These are phyloP conservation scores for Mergus octosetaceus DNA, from an alignment of 2,797 vertebrate genomes.

Conservation along the genomic window DNA sequence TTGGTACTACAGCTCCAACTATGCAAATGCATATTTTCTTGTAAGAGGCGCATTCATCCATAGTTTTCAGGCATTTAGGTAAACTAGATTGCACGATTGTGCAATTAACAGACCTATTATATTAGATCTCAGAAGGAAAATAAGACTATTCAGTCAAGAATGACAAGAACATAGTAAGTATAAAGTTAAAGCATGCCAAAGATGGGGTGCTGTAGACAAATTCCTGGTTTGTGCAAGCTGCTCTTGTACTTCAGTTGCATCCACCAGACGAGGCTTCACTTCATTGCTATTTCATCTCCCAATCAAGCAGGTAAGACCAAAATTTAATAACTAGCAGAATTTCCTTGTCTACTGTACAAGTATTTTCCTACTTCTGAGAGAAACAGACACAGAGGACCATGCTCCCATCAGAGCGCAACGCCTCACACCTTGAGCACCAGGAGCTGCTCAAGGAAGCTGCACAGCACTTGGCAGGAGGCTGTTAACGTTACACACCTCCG, in stretches of 20 bases:
- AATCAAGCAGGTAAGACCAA: not conserved
- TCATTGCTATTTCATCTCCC: not conserved
- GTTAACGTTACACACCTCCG: fast-evolving
- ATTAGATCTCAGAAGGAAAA: not conserved
- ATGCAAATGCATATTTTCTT: not conserved
- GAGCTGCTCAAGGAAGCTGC: not conserved
- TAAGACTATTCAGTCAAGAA: not conserved
- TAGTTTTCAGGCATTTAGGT: not conserved
- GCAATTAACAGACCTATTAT: not conserved
- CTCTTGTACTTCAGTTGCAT: not conserved
- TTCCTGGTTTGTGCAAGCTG: not conserved
- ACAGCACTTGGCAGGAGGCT: fast-evolving
- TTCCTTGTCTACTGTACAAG: not conserved
- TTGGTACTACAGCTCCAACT: not conserved
- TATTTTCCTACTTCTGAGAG: too few relatives aligned
- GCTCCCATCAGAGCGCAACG: not conserved
- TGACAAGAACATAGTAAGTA: not conserved
- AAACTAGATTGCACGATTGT: not conserved
- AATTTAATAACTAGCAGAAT: not conserved
- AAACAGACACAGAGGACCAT: not conserved
- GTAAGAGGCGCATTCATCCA: not conserved
- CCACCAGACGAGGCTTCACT: not conserved
- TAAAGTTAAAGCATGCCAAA: not conserved
- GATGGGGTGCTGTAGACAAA: not conserved
- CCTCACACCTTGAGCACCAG: not conserved